phyloP scores from a whole-genome alignment of 2,113 vertebrate species.

The Hiodon tergisus region DNA sequence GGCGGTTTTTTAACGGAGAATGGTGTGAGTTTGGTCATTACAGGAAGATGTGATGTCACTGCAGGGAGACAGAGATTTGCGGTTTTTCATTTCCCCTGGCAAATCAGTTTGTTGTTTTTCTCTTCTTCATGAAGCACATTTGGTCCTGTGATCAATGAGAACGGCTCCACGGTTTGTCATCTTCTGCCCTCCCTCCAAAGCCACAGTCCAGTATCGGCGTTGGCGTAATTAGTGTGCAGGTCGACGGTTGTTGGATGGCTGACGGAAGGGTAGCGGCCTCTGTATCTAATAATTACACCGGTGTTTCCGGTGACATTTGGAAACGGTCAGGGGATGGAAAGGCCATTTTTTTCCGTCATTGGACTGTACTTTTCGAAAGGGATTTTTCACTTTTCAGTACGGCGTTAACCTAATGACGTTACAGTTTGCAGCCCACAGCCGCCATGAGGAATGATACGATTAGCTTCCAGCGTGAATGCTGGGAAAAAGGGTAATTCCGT shows the following conservation, averaged over 20 bases:
- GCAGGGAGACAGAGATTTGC: background rate
- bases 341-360: background rate
- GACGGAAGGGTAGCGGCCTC: slow-evolving; percentile 1
- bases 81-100: background rate
- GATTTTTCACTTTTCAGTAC: slow-evolving; percentile 7
- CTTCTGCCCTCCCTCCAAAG: background rate
- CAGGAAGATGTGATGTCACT: background rate
- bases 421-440: background rate
- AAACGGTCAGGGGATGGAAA: slow-evolving; percentile 6
- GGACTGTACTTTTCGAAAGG: slow-evolving; percentile 4
- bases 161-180: background rate
- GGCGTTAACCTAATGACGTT: background rate
- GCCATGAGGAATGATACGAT: background rate
- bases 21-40: no score
- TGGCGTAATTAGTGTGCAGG: background rate
- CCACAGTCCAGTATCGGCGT: background rate
- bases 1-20: no score
- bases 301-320: slow-evolving; percentile 5
- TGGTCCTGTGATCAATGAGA: background rate
- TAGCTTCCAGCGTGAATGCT: background rate
- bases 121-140: no score
- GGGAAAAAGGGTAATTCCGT: background rate
- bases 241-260: background rate
- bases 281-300: slow-evolving; percentile 12
- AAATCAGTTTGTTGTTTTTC: no score